phyloP scores from a whole-genome alignment of 2,797 vertebrate species.

The Tragopan temminckii region DNA sequence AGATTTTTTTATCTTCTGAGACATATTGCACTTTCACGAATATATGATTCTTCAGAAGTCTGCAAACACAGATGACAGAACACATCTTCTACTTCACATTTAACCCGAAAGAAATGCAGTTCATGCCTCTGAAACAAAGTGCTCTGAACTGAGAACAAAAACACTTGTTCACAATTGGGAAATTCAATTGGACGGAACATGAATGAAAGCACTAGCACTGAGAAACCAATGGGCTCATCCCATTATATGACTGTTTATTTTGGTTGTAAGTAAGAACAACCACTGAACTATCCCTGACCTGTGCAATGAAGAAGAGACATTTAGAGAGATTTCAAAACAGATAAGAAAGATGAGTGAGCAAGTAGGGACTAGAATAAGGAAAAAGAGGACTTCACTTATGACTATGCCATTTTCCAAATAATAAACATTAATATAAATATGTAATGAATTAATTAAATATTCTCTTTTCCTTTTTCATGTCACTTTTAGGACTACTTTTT shows the following conservation, averaged over 20 bases:
- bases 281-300: neutral
- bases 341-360: neutral
- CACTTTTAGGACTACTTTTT: too few relatives aligned
- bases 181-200: neutral
- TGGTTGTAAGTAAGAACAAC: neutral
- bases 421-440: neutral
- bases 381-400: neutral
- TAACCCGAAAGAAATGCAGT: neutral
- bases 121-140: neutral
- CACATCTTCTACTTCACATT: neutral
- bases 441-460: neutral
- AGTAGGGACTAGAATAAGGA: neutral
- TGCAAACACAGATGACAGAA: neutral
- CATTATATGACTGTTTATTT: neutral
- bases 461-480: too few relatives aligned
- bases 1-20: neutral
- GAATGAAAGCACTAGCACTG: neutral
- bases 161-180: neutral
- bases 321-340: neutral
- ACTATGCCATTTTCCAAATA: accelerated
- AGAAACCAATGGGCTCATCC: accelerated
- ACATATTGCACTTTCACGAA: neutral
- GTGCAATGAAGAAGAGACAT: neutral
- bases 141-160: neutral
- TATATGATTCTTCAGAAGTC: neutral